Conservation (phyloP, 2,797 vertebrate species). For the Myotis pilosus region DNA sequence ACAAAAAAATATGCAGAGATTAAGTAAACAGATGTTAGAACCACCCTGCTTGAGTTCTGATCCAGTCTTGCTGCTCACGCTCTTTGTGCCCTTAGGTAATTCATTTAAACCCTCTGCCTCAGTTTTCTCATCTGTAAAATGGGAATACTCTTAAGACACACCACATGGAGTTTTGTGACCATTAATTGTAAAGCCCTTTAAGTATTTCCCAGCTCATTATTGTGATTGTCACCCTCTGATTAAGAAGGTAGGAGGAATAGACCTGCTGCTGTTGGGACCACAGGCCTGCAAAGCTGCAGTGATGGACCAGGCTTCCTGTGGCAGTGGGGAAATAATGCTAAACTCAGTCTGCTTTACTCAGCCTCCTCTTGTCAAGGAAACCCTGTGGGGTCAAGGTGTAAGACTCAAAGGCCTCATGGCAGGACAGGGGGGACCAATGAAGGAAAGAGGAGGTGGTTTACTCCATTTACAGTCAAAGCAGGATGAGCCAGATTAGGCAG, state of each 20-base stretch:
- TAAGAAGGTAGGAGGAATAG: neutral
- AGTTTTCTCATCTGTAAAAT: neutral
- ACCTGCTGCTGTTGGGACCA: fast-evolving
- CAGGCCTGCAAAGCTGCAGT: neutral
- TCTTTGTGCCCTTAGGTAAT: neutral
- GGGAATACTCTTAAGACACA: neutral
- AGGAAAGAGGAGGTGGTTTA: neutral
- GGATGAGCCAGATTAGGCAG: neutral
- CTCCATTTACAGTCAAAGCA: neutral
- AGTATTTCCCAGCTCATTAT: neutral
- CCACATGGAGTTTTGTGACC: neutral
- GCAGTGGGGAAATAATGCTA: neutral
- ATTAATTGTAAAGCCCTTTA: neutral
- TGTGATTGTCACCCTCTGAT: neutral
- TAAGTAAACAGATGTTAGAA: neutral
- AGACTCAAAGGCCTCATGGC: neutral
- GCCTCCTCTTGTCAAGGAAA: neutral
- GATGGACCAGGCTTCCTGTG: neutral
- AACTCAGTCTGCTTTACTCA: neutral
- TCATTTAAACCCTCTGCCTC: neutral
- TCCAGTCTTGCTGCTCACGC: neutral
- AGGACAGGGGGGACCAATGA: neutral
- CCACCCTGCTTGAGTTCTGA: neutral
- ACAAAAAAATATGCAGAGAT: neutral
- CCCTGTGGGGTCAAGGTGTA: neutral